Conservation (phyloP, 2,888 invertebrate genomes). For the Holacanthella duospinosa region DNA sequence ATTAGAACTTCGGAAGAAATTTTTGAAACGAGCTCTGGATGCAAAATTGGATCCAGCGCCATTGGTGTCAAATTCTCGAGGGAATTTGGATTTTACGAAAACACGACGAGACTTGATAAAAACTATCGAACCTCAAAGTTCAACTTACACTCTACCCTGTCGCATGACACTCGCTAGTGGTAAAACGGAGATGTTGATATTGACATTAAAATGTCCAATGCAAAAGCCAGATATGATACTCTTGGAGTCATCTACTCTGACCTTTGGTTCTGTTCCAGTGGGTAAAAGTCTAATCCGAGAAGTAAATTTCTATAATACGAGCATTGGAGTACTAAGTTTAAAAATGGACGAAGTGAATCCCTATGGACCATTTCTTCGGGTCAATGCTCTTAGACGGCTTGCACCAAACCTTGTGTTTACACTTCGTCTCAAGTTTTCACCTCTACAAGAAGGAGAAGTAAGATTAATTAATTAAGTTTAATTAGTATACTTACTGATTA, state of each 20-base stretch:
- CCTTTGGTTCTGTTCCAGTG: conserved; percentile 21
- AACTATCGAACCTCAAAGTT: not conserved
- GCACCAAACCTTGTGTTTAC: conserved; percentile 21
- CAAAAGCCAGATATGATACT: conserved; percentile 16
- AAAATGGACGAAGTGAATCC: conserved; percentile 25
- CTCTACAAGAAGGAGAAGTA: conserved; percentile 12
- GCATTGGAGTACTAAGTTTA: conserved; percentile 12
- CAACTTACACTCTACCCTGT: conserved; percentile 12
- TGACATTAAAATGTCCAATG: conserved; percentile 15
- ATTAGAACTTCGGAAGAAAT: conserved; percentile 8
- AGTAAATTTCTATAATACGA: conserved; percentile 21
- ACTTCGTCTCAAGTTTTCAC: conserved; percentile 23
- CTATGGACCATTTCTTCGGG: conserved; percentile 26
- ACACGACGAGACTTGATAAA: conserved; percentile 13
- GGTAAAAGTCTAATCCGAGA: conserved; percentile 14
- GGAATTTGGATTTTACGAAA: conserved; percentile 12
- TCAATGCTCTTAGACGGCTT: conserved; percentile 23
- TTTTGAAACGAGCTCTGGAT: not conserved
- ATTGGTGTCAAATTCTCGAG: not conserved
- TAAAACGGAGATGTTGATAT: conserved; percentile 9
- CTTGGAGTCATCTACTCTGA: conserved; percentile 13
- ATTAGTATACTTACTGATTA: not conserved
- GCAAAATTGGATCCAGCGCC: conserved; percentile 1
- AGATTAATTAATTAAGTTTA: not conserved
- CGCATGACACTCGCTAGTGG: conserved; percentile 3